Conservation (phyloP, 2,113 vertebrate genomes). For the Lontra canadensis region DNA sequence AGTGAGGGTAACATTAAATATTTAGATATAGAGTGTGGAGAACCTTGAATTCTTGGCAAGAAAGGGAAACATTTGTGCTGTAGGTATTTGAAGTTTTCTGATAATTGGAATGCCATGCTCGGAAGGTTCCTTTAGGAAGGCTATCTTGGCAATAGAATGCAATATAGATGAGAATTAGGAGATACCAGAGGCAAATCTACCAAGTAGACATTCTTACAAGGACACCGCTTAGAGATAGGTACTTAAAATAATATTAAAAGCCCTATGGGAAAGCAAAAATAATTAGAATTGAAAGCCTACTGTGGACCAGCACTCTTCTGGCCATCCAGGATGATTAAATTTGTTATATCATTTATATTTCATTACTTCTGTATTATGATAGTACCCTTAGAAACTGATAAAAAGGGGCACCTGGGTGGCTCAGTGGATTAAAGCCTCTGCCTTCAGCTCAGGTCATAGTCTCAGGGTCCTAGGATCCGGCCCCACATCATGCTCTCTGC, state of each 20-base stretch:
- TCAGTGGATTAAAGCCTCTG: too few species aligned
- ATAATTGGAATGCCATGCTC: background rate
- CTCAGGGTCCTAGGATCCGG: too few species aligned
- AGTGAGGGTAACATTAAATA: background rate
- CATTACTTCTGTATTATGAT: background rate
- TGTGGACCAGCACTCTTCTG: background rate
- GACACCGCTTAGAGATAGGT: background rate
- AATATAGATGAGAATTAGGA: background rate
- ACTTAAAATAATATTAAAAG: background rate
- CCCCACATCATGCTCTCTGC: too few species aligned
- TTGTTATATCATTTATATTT: background rate
- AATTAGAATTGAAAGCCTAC: background rate
- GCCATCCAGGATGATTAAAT: background rate
- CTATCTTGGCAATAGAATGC: slow-evolving; percentile 41
- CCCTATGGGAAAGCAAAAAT: background rate
- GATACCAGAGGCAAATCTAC: background rate
- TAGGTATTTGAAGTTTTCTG: background rate
- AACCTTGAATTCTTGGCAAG: background rate
- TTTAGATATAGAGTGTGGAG: background rate
- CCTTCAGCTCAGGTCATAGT: too few species aligned
- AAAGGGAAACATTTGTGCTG: background rate
- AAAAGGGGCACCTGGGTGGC: background rate
- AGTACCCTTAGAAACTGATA: background rate
- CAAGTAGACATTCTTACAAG: background rate
- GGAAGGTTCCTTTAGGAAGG: background rate